These are phyloP conservation scores for Leptinotarsa undecemlineata DNA, from an alignment of 1,140 invertebrate species.

Conservation along the genomic window DNA sequence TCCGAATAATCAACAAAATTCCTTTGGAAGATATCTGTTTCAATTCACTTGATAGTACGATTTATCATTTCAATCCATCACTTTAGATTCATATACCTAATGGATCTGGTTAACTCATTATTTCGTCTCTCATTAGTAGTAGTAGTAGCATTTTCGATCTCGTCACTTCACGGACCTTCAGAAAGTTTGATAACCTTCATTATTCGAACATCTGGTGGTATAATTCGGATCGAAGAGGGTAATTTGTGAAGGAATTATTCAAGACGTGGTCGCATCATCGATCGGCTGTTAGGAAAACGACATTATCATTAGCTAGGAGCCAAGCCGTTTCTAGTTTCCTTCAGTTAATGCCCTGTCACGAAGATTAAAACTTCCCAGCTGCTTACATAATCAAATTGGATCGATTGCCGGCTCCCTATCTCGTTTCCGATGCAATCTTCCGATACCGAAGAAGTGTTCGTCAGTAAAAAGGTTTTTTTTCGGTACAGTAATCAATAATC, in stretches of 20 bases:
- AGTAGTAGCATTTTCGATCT: no score
- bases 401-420: not conserved
- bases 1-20: no score
- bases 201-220: not conserved
- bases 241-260: constrained; percentile 1
- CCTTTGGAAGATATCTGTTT: no score
- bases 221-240: not conserved
- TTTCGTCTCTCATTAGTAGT: no score
- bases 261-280: not conserved
- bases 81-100: no score
- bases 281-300: not conserved
- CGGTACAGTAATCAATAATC: not conserved
- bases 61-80: no score
- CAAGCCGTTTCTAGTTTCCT: not conserved
- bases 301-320: constrained; percentile 3
- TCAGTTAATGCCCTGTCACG: not conserved
- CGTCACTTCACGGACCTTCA: not conserved
- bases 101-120: no score
- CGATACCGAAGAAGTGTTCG: not conserved
- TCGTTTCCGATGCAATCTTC: not conserved
- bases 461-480: not conserved
- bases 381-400: constrained; percentile 1
- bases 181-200: not conserved
- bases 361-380: constrained; percentile 2
- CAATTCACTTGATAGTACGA: no score